Evolutionary conservation across 2,888 invertebrate genomes (phyloP), one percentile per base, ranked within the genome.

Genomic region (Trissoscelio sp.): DNA sequence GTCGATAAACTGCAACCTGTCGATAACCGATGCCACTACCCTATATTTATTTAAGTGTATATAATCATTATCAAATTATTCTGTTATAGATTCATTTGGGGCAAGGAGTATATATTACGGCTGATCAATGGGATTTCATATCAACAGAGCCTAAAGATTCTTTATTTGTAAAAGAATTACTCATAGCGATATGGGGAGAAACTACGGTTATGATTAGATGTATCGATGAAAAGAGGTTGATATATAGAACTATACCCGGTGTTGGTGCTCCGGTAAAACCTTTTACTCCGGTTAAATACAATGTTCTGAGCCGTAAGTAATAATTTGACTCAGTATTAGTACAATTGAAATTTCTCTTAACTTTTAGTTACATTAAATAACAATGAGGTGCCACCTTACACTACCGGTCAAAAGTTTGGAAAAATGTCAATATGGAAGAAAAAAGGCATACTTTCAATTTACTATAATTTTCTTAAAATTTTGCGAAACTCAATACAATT

Each of bases 151-250:
- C 24, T 24, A 66, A 66, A 39, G n/a, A 66, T 39, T 66, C 66
- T n/a, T 20, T 39, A 16, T 66, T 66, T 12, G 66, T 66, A 6
- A 66, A 66, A 66, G 24, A n/a, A 22, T 24, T 66, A 5, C 14
- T 53, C 0, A 11, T n/a, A 39, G 12, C 66, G 3, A 51, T 66
- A 9, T 53, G 53, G 51, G 51, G 66, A 3, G 53, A 39, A 16
- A 7, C 12, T 34, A 22, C 24, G 6, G 3, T 53, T 2, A 11
- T 66, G 39, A 24, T 24, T n/a, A 7, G 53, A 28, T 66, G 66
- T 37, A 16, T 66, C 3, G 53, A 39, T 6, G 39, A 24, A 22
- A 53, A 53, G 16, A 20, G 28, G 7, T 3, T 66, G n/a, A 20
- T 53, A 5, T n/a, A 66, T 9, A 5, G 16, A n/a, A 22, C 0